Percentiles rank a stretch among this genome's conserved stretches.
Conservation (phyloP, 2,888 invertebrate genomes). For the Capitulum mitella region DNA sequence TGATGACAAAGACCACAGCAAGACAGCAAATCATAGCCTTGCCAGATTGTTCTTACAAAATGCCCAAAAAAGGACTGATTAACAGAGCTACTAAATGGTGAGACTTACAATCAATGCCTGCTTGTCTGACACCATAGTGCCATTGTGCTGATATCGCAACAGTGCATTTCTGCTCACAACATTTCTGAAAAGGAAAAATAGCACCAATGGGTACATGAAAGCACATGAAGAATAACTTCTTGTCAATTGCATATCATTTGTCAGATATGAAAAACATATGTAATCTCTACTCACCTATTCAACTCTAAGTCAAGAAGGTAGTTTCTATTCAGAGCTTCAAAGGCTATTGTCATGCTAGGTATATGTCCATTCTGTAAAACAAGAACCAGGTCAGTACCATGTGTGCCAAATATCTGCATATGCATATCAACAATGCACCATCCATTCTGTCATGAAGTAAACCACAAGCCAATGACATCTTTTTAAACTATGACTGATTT, state of each 20-base stretch:
- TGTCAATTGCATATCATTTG: not conserved
- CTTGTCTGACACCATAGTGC: not conserved
- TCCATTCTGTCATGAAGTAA: not conserved
- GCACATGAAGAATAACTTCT: too few relatives aligned
- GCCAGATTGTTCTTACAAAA: not conserved
- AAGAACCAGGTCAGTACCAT: conserved; percentile 6
- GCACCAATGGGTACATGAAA: not conserved
- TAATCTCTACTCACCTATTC: conserved; percentile 48
- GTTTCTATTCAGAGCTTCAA: conserved; percentile 59
- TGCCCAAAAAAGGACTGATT: not conserved
- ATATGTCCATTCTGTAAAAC: conserved; percentile 46
- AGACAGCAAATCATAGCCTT: not conserved
- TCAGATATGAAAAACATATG: not conserved
- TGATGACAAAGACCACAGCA: not conserved
- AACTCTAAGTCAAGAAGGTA: conserved; percentile 62
- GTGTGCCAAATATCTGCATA: not conserved
- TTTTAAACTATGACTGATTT: not conserved
- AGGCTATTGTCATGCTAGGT: conserved; percentile 55
- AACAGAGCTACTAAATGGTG: not conserved
- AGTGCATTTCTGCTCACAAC: not conserved
- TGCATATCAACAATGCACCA: not conserved
- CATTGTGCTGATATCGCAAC: not conserved
- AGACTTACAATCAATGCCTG: not conserved
- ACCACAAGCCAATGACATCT: not conserved
- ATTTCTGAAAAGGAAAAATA: not conserved